Evolutionary conservation across 2,113 vertebrate species (phyloP).

Genomic region (Podiceps cristatus): DNA sequence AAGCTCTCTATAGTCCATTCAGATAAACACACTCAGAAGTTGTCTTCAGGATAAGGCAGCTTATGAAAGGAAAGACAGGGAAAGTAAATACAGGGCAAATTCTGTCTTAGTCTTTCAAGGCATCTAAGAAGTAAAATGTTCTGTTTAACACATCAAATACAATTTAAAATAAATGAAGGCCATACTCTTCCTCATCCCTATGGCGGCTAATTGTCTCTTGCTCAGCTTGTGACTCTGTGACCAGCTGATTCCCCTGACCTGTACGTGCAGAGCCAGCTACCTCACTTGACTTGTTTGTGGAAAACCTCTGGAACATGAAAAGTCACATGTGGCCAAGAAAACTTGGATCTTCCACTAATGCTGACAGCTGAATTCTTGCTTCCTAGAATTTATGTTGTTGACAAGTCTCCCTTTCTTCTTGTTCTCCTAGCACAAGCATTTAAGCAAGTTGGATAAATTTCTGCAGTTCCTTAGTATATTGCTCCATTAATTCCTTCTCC

Average conservation of each 20-base stretch:
- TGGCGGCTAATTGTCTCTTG: not conserved
- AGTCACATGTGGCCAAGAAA: not conserved
- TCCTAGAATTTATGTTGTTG: not conserved
- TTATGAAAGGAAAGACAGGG: not conserved
- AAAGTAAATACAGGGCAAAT: not conserved
- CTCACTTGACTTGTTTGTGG: not conserved
- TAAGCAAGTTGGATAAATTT: not conserved
- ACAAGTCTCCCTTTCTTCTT: not conserved
- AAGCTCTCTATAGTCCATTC: not conserved
- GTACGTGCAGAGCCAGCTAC: not conserved
- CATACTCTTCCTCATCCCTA: not conserved
- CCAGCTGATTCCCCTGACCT: not conserved
- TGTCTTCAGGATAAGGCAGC: not conserved
- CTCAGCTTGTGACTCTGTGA: not conserved
- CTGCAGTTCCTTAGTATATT: not conserved
- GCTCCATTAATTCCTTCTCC: not conserved
- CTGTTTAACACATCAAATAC: not conserved
- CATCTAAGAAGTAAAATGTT: not conserved
- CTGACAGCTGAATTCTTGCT: not conserved
- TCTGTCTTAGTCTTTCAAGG: not conserved
- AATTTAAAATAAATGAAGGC: not conserved
- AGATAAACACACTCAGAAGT: not conserved
- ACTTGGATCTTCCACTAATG: not conserved
- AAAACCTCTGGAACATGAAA: not conserved
- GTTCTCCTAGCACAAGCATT: not conserved